These are phyloP conservation scores for Formicarius rufipectus DNA, from an alignment of 2,113 vertebrate species.

Conservation along the genomic window DNA sequence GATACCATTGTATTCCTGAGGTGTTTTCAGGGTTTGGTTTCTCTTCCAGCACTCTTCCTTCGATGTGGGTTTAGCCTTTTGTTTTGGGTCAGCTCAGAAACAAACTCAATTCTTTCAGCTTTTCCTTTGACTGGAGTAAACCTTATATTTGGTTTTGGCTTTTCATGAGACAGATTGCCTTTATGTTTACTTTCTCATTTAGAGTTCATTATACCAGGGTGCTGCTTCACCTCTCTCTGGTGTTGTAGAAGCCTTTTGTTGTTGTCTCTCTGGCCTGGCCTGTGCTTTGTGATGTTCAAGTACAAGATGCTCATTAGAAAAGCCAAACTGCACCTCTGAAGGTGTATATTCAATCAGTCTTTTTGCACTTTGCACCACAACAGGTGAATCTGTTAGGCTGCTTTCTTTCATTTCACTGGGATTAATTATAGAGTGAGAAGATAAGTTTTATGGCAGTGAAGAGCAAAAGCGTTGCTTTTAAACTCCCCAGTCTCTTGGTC, in stretches of 20 bases:
- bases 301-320: background rate
- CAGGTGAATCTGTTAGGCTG: background rate
- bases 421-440: conserved; percentile 52
- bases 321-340: background rate
- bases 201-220: background rate
- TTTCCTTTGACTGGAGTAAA: background rate
- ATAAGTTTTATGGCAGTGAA: background rate
- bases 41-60: background rate
- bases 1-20: background rate
- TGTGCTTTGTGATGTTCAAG: background rate
- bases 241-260: background rate
- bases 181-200: background rate
- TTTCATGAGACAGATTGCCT: background rate
- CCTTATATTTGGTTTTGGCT: background rate
- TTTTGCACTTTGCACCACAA: background rate
- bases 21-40: background rate
- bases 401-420: conserved; percentile 49
- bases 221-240: background rate
- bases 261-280: background rate
- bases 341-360: background rate
- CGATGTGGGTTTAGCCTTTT: background rate
- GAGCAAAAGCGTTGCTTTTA: conserved; percentile 7
- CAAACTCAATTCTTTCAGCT: background rate
- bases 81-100: background rate
- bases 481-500: background rate